Percentiles rank a stretch among this genome's conserved stretches.
Evolutionary conservation across 2,888 invertebrate species (phyloP).

Genomic region (Steinernema scapterisci): DNA sequence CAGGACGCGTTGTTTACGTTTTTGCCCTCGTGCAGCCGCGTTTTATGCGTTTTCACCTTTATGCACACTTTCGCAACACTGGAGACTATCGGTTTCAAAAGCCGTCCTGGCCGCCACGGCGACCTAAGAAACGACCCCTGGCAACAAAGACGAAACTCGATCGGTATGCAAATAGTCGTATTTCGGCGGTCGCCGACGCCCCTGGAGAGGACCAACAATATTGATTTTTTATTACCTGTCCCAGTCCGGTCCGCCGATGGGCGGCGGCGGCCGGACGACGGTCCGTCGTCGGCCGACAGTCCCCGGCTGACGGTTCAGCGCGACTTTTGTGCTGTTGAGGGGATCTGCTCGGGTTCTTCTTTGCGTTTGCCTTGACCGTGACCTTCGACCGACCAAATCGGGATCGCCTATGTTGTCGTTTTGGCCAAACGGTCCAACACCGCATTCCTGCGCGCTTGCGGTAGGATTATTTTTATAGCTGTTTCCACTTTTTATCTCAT

Average conservation of each 20-base stretch:
- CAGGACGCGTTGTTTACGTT: background rate
- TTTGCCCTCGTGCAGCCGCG: background rate
- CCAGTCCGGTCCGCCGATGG: too few species aligned
- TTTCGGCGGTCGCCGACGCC: background rate
- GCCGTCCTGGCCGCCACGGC: too few species aligned
- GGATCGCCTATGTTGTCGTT: background rate
- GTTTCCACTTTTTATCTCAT: too few species aligned
- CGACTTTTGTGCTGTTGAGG: slow-evolving; percentile 13
- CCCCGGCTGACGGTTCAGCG: slow-evolving; percentile 3
- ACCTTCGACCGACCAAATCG: slow-evolving; percentile 22
- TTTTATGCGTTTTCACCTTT: background rate
- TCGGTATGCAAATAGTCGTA: slow-evolving; percentile 20
- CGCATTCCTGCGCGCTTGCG: slow-evolving; percentile 10
- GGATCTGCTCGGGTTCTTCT: background rate
- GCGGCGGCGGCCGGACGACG: too few species aligned
- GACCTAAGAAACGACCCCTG: background rate
- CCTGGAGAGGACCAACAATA: slow-evolving; percentile 12
- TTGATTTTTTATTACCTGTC: slow-evolving; percentile 32
- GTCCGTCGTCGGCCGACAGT: background rate
- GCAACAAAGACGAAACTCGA: background rate
- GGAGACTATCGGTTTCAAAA: too few species aligned
- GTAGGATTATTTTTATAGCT: too few species aligned
- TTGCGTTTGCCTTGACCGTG: slow-evolving; percentile 29
- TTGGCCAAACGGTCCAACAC: slow-evolving; percentile 21
- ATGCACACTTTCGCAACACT: too few species aligned